These are phyloP conservation scores for Lates calcarifer DNA, from an alignment of 2,113 vertebrate species.

Conservation along the genomic window DNA sequence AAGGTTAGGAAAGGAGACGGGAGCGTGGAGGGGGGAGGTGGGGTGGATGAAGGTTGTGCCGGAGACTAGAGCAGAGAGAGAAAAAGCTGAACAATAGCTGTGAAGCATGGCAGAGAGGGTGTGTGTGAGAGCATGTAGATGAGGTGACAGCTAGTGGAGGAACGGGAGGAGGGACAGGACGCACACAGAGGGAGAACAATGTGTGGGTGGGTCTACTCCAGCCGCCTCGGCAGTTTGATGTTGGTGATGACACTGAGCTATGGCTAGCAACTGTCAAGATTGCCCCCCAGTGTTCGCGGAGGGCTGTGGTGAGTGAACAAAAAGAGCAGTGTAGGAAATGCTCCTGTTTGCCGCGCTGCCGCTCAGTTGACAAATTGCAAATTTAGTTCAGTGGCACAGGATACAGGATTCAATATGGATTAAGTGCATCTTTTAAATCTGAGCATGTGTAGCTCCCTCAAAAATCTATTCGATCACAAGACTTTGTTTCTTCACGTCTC, in stretches of 20 bases:
- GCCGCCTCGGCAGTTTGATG: slow-evolving; percentile 35
- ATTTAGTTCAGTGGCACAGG: background rate
- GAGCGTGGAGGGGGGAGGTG: background rate
- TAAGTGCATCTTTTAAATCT: background rate
- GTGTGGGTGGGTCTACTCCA: slow-evolving; percentile 71
- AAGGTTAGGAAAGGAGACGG: slow-evolving; percentile 87
- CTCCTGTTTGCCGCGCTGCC: background rate
- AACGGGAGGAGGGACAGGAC: slow-evolving; percentile 49
- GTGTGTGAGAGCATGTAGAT: slow-evolving; percentile 37
- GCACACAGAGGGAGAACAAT: slow-evolving; percentile 67
- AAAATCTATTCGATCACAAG: background rate
- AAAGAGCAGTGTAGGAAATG: slow-evolving; percentile 11
- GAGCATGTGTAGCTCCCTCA: background rate
- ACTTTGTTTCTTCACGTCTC: background rate
- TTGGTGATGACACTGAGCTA: slow-evolving; percentile 51
- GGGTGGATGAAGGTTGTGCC: slow-evolving; percentile 21
- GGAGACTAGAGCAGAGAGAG: slow-evolving; percentile 22
- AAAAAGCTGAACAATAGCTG: slow-evolving; percentile 57
- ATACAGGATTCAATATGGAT: background rate
- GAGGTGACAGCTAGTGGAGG: slow-evolving; percentile 62
- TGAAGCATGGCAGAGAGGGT: slow-evolving; percentile 43
- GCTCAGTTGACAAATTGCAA: background rate
- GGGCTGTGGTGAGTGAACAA: slow-evolving; percentile 25
- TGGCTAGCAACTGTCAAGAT: slow-evolving; percentile 65
- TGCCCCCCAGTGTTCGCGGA: slow-evolving; percentile 65